These are phyloP conservation scores for Pachliopta kotzebuea DNA, from an alignment of 2,888 invertebrate species.

Conservation along the genomic window DNA sequence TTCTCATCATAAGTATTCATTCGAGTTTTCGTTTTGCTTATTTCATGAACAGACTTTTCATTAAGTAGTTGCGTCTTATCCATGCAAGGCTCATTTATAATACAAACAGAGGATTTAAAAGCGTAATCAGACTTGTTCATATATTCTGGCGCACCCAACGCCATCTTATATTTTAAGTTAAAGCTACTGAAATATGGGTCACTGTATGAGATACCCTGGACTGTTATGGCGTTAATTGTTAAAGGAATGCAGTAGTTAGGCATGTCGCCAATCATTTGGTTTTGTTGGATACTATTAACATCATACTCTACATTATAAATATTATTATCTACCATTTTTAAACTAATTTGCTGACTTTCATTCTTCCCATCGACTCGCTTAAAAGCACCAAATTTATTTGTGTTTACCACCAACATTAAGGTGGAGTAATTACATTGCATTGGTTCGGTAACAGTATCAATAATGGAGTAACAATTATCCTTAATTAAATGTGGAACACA, in stretches of 20 bases:
- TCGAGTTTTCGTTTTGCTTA: slow-evolving; percentile 70
- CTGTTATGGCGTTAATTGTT: slow-evolving; percentile 81
- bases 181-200: slow-evolving; percentile 82
- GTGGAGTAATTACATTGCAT: slow-evolving; percentile 82
- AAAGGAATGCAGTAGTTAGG: slow-evolving; percentile 81
- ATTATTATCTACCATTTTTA: slow-evolving; percentile 80
- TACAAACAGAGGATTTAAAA: slow-evolving; percentile 82
- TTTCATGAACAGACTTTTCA: slow-evolving; percentile 68
- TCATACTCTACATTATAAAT: slow-evolving; percentile 80
- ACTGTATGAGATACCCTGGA: slow-evolving; percentile 82
- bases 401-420: slow-evolving; percentile 81
- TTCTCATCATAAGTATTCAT: slow-evolving; percentile 62
- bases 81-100: slow-evolving; percentile 76
- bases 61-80: slow-evolving; percentile 66
- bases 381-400: slow-evolving; percentile 81
- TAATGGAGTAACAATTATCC: slow-evolving; percentile 80
- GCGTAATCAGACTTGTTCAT: slow-evolving; percentile 83
- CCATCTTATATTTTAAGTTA: slow-evolving; percentile 81
- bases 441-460: slow-evolving; percentile 82
- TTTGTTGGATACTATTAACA: slow-evolving; percentile 81
- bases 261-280: slow-evolving; percentile 81
- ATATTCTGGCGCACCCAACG: slow-evolving; percentile 77
- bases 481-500: slow-evolving; percentile 84
- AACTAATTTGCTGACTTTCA: slow-evolving; percentile 80
- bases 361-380: slow-evolving; percentile 77